These are phyloP conservation scores for Calonectris borealis DNA, from an alignment of 2,113 vertebrate genomes.

Conservation along the genomic window DNA sequence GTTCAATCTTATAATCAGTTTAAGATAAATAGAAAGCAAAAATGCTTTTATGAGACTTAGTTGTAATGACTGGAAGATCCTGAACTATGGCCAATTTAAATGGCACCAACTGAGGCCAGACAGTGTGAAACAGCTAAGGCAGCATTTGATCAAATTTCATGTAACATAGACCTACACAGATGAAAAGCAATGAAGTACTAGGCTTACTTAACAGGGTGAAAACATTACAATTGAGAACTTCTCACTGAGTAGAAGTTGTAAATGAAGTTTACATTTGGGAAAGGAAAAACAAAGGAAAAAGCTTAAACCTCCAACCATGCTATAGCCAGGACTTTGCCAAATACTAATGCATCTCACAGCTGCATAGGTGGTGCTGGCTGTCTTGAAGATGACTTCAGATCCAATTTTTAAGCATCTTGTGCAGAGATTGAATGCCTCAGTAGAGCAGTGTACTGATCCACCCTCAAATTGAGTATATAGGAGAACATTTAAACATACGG, in stretches of 20 bases:
- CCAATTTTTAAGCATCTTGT: neutral
- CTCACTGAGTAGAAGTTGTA: neutral
- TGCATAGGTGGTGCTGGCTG: neutral
- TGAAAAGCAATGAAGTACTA: neutral
- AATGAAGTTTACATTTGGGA: neutral
- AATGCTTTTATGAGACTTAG: neutral
- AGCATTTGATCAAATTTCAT: neutral
- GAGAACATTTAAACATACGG: neutral
- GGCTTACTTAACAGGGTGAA: neutral
- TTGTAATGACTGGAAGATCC: neutral
- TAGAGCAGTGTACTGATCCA: neutral
- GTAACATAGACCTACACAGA: neutral
- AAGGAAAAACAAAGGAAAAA: neutral
- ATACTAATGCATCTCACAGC: neutral
- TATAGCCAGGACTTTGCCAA: neutral
- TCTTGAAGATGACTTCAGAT: neutral
- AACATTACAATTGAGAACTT: accelerated
- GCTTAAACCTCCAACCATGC: accelerated
- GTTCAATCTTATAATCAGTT: neutral
- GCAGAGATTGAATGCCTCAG: neutral
- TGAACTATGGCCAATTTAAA: neutral
- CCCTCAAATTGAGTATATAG: neutral
- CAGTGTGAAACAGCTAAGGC: neutral
- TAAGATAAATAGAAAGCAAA: neutral
- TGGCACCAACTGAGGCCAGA: neutral